Conservation (phyloP, 2,888 invertebrate genomes). For the Drosophila niveifrons region DNA sequence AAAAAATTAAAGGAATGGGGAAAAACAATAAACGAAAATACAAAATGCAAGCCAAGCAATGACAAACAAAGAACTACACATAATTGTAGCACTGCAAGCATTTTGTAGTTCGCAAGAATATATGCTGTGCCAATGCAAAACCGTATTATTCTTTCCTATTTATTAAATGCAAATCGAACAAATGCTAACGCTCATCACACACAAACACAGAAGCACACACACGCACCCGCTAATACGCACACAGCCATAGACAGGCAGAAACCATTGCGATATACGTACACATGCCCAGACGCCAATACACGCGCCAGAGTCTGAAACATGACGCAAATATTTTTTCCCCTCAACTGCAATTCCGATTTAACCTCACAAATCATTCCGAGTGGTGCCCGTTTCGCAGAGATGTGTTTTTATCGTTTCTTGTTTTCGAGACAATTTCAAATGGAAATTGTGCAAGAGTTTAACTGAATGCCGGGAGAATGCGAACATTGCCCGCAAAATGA, state of each 20-base stretch:
- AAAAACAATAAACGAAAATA: background rate
- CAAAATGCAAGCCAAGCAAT: constrained; percentile 34
- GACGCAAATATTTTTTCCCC: constrained; percentile 65
- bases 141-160: constrained; percentile 22
- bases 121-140: background rate
- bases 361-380: constrained; percentile 58
- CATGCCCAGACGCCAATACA: constrained; percentile 56
- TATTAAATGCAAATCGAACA: constrained; percentile 37
- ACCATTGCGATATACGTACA: constrained; percentile 12
- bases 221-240: constrained; percentile 1
- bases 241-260: background rate
- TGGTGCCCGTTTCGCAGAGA: constrained; percentile 3
- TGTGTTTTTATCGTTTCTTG: background rate
- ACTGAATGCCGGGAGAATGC: too few species aligned
- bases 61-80: constrained; percentile 19
- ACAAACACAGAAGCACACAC: background rate
- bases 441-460: constrained; percentile 4
- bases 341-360: constrained; percentile 54
- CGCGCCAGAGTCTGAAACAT: constrained; percentile 63
- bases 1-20: background rate
- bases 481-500: too few species aligned
- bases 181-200: constrained; percentile 34
- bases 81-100: constrained; percentile 14
- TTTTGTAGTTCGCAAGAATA: constrained; percentile 32
- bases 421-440: background rate